phyloP scores from a whole-genome alignment of 2,113 vertebrate species.

The Platycercus adscitus region DNA sequence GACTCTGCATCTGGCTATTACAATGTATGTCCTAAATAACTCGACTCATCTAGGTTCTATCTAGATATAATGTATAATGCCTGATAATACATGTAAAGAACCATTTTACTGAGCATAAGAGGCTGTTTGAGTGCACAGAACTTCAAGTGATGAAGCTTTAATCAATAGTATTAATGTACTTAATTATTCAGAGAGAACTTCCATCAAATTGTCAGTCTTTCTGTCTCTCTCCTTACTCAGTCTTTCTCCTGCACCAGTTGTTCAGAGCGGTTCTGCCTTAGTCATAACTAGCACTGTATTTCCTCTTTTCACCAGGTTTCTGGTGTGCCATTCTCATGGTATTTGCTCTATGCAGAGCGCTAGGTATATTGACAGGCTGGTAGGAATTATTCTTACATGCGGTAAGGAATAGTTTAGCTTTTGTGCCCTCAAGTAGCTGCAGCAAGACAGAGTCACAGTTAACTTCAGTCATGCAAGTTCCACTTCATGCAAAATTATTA shows the following conservation, averaged over 20 bases:
- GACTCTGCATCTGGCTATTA: background rate
- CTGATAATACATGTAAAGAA: background rate
- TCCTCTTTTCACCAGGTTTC: background rate
- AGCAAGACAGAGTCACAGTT: background rate
- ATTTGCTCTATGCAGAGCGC: background rate
- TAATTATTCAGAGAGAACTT: background rate
- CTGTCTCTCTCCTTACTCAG: too few relatives aligned
- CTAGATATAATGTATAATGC: fast-evolving
- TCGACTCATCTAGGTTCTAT: background rate
- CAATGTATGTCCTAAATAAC: background rate
- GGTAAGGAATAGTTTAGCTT: background rate
- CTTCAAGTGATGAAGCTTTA: background rate
- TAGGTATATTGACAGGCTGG: background rate
- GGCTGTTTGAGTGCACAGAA: background rate
- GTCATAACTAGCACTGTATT: background rate
- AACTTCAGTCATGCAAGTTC: background rate
- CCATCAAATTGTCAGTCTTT: background rate
- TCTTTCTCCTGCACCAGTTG: background rate
- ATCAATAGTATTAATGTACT: background rate
- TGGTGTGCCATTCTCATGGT: background rate
- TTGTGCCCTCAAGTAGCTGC: background rate
- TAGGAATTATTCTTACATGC: background rate
- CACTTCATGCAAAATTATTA: background rate
- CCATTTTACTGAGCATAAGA: background rate
- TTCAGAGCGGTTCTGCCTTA: background rate